These are phyloP conservation scores for Chaetorhynchus papuensis DNA, from an alignment of 2,113 vertebrate species.

Conservation along the genomic window DNA sequence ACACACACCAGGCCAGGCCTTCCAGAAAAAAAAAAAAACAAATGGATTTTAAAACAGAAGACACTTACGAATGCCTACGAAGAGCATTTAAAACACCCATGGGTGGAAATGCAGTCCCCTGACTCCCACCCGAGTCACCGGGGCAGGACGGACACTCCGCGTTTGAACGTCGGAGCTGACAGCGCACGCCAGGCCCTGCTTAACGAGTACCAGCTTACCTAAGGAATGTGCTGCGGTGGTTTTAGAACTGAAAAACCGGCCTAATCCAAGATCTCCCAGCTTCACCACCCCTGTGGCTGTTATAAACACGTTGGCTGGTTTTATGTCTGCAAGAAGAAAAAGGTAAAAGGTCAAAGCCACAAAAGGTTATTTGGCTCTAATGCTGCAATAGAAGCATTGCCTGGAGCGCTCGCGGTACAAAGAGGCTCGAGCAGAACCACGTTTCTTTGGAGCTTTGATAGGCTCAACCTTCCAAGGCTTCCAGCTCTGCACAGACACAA, in stretches of 20 bases:
- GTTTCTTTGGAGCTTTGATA: constrained; percentile 5
- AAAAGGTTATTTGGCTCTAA: constrained; percentile 28
- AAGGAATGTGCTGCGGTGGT: constrained; percentile 87
- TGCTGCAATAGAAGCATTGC: constrained; percentile 1
- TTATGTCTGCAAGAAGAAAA: constrained; percentile 78
- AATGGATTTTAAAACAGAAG: neutral
- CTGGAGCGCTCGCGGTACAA: neutral
- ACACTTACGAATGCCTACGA: neutral
- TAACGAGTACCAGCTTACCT: constrained; percentile 64
- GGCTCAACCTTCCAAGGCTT: neutral
- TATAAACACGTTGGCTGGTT: constrained; percentile 88
- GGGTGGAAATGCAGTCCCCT: neutral
- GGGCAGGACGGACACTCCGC: neutral
- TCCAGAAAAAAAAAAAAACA: neutral
- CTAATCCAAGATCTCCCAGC: constrained; percentile 85
- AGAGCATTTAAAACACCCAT: neutral
- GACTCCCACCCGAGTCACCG: neutral
- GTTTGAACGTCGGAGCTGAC: neutral
- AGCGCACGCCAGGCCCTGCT: neutral
- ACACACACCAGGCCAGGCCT: neutral
- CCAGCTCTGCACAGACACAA: neutral
- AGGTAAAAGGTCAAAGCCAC: constrained; percentile 30
- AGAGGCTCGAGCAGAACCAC: neutral
- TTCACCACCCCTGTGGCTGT: constrained; percentile 86
- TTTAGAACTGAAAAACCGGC: constrained; percentile 87